Evolutionary conservation across 2,888 invertebrate species (phyloP), one percentile per base, ranked within the genome.

Genomic region (Pollenia griseotomentosa): DNA sequence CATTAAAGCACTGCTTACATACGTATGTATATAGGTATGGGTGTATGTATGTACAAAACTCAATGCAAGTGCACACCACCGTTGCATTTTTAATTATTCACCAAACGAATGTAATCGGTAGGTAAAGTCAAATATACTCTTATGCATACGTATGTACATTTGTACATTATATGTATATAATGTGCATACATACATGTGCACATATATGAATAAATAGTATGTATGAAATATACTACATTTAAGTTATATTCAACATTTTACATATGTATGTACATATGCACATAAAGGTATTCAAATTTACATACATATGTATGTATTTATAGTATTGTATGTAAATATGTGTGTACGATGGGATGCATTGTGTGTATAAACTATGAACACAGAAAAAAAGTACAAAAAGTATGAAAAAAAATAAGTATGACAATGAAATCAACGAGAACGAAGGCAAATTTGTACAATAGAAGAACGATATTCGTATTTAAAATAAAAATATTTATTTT

Each of bases 1-100:
- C 16, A 44, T 44, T 16, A 33, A 14, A 19, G 16, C 40, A 19
- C n/a, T 33, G 46, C 51, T 48, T 61, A 16, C 14, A n/a, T 23
- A 44, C n/a, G 23, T 2, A 23, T 1, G 23, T 2, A 23, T 1
- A 23, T 23, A 23, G 2, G 23, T 23, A 51, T 63, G 44, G 8
- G 33, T 11, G 19, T 44, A 51, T 12, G 0, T 11, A 42, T 16
- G 61, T 71, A 57, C 73, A 61, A 71, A 77, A 78, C 46, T 66
- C 46, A 82, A 53, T 82, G 81, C 82, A 85, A 85, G 85, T 82
- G 82, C 59, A 82, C 77, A 73, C 82, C 81, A 85, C 66, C 77
- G 77, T 78, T 85, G 82, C 70, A 85, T 82, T 85, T 85, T 85
- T 85, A 82, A 85, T 85, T 85, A 85, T 82, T 82, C 81, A 82